These are phyloP conservation scores for Acronicta leporina DNA, from an alignment of 2,888 invertebrate species.

Conservation along the genomic window DNA sequence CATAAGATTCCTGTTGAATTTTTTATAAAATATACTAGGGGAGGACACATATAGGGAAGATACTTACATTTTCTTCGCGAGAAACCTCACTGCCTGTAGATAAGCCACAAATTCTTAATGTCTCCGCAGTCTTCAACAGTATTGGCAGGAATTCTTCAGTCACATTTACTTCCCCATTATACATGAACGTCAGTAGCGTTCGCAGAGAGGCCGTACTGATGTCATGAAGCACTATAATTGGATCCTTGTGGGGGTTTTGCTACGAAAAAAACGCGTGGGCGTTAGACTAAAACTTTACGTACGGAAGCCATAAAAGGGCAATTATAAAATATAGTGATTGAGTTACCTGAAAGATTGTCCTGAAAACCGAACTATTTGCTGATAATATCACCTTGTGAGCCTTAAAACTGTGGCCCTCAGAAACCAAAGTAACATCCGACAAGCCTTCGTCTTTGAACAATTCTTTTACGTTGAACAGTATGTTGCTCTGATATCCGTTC, in stretches of 20 bases:
- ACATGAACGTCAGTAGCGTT: slow-evolving; percentile 92
- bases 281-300: slow-evolving; percentile 62
- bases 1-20: background rate
- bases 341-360: slow-evolving; percentile 90
- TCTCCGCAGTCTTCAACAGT: slow-evolving; percentile 91
- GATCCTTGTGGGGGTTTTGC: slow-evolving; percentile 93
- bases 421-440: slow-evolving; percentile 91
- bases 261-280: slow-evolving; percentile 84
- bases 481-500: slow-evolving; percentile 91
- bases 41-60: background rate
- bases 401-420: slow-evolving; percentile 91
- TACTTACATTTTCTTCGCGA: slow-evolving; percentile 81
- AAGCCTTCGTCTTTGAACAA: slow-evolving; percentile 91
- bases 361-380: slow-evolving; percentile 91
- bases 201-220: slow-evolving; percentile 91
- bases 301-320: slow-evolving; percentile 34
- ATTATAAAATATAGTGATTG: slow-evolving; percentile 1
- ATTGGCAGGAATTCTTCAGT: slow-evolving; percentile 92
- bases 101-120: slow-evolving; percentile 91
- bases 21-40: too few relatives aligned
- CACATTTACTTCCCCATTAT: slow-evolving; percentile 93
- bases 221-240: slow-evolving; percentile 93
- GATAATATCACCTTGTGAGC: slow-evolving; percentile 92
- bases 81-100: slow-evolving; percentile 88
- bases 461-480: slow-evolving; percentile 90